Percentiles rank a stretch among this genome's conserved stretches.
These are phyloP conservation scores for Cantharis rustica DNA, from an alignment of 2,888 invertebrate species.

Conservation along the genomic window DNA sequence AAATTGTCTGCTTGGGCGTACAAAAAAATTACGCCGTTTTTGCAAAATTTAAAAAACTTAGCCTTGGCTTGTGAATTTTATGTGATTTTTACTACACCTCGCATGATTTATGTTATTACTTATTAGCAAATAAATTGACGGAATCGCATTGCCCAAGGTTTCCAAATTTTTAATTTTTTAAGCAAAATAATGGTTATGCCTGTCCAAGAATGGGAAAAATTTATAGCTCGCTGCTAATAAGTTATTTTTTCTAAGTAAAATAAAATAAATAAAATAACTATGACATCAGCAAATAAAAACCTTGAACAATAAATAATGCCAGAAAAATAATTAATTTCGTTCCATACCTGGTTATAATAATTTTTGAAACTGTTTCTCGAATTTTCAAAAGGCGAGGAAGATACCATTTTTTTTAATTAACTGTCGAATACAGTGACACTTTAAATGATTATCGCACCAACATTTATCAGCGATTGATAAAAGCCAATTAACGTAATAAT, in stretches of 20 bases:
- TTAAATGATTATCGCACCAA: background rate
- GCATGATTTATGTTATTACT: background rate
- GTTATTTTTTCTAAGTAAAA: background rate
- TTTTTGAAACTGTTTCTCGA: conserved; percentile 16
- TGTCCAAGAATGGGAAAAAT: background rate
- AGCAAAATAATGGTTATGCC: background rate
- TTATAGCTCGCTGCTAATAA: background rate
- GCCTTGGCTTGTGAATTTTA: background rate
- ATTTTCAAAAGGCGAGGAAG: conserved; percentile 19
- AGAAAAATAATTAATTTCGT: conserved; percentile 4
- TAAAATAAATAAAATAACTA: background rate
- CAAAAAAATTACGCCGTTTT: background rate
- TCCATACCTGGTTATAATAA: conserved; percentile 26
- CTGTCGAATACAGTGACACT: background rate
- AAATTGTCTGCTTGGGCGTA: background rate
- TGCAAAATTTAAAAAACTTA: background rate
- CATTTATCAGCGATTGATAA: background rate
- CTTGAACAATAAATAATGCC: conserved; percentile 25
- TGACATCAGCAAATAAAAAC: conserved; percentile 7
- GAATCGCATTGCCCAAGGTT: background rate
- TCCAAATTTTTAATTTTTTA: background rate
- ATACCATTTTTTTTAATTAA: conserved; percentile 17
- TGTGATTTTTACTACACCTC: background rate
- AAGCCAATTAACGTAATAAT: background rate
- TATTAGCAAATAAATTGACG: background rate